A percentile compares a stretch with the other conserved stretches of the same genome.
These are phyloP conservation scores for Stratiolaelaps scimitus DNA, from an alignment of 1,140 invertebrate species.

Conservation along the genomic window DNA sequence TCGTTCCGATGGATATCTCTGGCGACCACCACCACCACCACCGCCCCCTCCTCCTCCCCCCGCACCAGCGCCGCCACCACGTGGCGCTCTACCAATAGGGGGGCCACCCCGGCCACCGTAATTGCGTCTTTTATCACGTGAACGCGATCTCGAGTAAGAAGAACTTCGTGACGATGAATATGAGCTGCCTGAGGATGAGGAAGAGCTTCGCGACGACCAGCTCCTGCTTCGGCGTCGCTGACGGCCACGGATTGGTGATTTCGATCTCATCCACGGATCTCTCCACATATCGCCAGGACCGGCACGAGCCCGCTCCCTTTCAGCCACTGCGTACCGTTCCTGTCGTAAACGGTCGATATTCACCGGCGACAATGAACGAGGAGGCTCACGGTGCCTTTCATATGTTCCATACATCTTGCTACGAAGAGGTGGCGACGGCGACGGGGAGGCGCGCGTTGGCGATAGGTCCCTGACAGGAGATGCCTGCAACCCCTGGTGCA, in stretches of 20 bases:
- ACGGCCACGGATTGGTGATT: background rate
- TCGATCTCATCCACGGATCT: constrained; percentile 24
- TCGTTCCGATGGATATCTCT: constrained; percentile 16
- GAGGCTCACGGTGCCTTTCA: background rate
- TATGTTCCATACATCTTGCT: constrained; percentile 22
- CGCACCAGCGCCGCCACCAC: too few species aligned
- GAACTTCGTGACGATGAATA: constrained; percentile 16
- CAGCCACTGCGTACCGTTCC: constrained; percentile 12
- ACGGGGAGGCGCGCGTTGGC: background rate
- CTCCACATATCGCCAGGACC: constrained; percentile 11
- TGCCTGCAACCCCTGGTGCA: constrained; percentile 18
- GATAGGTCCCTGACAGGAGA: constrained; percentile 2
- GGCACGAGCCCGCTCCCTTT: background rate
- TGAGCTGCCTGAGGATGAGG: constrained; percentile 8
- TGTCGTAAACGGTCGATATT: constrained; percentile 13
- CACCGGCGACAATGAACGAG: background rate
- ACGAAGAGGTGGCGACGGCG: constrained; percentile 7
- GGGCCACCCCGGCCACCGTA: background rate
- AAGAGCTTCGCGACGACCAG: constrained; percentile 16
- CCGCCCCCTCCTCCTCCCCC: background rate
- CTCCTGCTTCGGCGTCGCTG: constrained; percentile 10
- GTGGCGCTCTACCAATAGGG: too few species aligned
- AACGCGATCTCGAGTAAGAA: constrained; percentile 21
- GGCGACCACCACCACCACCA: background rate
- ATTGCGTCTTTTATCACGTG: background rate